A percentile compares a stretch with the other conserved stretches of the same genome.
These are phyloP conservation scores for Oryzias melastigma DNA, from an alignment of 2,113 vertebrate species.

Conservation along the genomic window DNA sequence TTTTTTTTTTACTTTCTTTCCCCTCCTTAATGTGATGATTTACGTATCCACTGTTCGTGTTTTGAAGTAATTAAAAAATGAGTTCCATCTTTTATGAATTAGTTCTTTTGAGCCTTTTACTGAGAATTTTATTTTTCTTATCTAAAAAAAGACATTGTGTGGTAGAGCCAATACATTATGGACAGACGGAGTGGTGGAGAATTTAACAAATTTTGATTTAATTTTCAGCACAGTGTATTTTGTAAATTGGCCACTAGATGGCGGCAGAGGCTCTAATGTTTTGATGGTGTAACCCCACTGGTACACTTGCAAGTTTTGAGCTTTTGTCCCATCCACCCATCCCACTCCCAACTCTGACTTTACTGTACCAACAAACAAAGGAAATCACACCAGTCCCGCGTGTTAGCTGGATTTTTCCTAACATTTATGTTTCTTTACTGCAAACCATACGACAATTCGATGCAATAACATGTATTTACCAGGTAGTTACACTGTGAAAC, in stretches of 20 bases:
- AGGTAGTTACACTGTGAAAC: neutral
- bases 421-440: neutral
- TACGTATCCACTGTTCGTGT: neutral
- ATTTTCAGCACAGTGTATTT: neutral
- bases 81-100: too few relatives aligned
- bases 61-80: too few relatives aligned
- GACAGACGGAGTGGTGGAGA: too few relatives aligned
- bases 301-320: constrained; percentile 41
- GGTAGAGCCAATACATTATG: too few relatives aligned
- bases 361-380: constrained; percentile 57
- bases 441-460: constrained; percentile 10
- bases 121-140: too few relatives aligned
- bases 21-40: neutral
- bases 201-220: too few relatives aligned
- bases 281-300: constrained; percentile 44
- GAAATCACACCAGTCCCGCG: constrained; percentile 1
- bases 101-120: too few relatives aligned
- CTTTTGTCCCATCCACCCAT: constrained; percentile 57
- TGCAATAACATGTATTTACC: neutral
- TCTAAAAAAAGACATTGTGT: too few relatives aligned
- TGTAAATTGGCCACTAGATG: constrained; percentile 53
- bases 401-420: neutral
- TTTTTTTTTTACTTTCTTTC: neutral
- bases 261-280: constrained; percentile 39
- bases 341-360: constrained; percentile 63